Base-by-base conservation (phyloP, 2,888 invertebrate genomes). In the Ophioninae sp. region DNA sequence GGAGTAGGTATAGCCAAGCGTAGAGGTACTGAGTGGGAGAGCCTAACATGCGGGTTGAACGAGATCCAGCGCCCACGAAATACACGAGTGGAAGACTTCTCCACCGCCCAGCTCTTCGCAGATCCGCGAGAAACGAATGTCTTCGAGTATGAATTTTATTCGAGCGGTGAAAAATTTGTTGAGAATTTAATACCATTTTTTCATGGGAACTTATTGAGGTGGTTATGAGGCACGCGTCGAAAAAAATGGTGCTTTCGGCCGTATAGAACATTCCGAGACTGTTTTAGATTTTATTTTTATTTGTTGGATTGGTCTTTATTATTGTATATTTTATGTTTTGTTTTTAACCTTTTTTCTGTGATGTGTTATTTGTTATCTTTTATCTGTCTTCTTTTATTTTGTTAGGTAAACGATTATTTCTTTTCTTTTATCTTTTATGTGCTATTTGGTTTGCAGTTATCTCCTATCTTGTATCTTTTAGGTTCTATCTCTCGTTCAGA, bases 131-230 rank as follows among this genome's bases (percentile, higher is more conserved):
- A 69, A 82, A 82, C 50, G 68, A 73, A 82, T 73, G 65, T 77
- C 50, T 65, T 75, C 41, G 17, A 62, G n/a, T 20, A 20, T 30
- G 7, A 62, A 76, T 56, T 69, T 61, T 64, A 69, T 59, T 64
- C 86, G 81, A 85, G 84, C 81, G 80, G 37, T 64, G 64, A 50
- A 72, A 79, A 50, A 79, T 70, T 62, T 65, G 3, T 57, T 75
- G 56, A 21, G 56, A 39, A 65, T 75, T 67, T 6, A 57, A 75
- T 67, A 21, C n/a, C n/a, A 67, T 59, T 67, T 67, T 64, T 76
- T 59, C 50, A 21, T 13, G 39, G 17, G 23, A 17, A 69, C 23
- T n/a, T 69, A 23, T 59, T 41, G 21, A 10, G 7, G n/a, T 30
- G 1, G 39, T 39, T 41, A 61, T 37, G n/a, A 39, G 0, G n/a